Evolutionary conservation across 2,113 vertebrate species (phyloP).

Genomic region (Semicossyphus pulcher): DNA sequence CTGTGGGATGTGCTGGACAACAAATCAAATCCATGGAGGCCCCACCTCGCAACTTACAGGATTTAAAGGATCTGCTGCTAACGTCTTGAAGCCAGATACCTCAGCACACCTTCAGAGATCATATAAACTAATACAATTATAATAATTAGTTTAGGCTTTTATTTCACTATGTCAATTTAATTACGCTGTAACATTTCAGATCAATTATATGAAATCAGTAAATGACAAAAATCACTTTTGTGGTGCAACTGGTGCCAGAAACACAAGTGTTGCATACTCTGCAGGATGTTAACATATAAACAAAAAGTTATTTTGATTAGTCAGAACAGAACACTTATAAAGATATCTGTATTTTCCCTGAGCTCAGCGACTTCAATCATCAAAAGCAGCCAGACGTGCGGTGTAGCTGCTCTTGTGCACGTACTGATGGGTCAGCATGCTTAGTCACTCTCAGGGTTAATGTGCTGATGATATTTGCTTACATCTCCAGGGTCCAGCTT

Average conservation of each 20-base stretch:
- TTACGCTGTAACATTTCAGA: no score
- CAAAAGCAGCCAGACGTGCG: background rate
- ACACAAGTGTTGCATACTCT: background rate
- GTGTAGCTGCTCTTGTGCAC: background rate
- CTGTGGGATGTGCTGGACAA: no score
- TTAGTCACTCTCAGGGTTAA: constrained; percentile 43
- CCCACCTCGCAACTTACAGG: no score
- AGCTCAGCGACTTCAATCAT: background rate
- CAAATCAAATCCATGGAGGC: no score
- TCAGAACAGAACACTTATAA: background rate
- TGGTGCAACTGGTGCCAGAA: background rate
- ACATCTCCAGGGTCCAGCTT: constrained; percentile 63
- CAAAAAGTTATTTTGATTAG: no score
- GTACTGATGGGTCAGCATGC: background rate
- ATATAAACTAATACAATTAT: no score
- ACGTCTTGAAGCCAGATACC: no score
- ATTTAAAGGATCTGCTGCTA: no score
- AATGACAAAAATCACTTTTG: background rate
- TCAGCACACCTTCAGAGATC: no score
- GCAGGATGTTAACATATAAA: background rate
- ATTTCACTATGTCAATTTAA: no score
- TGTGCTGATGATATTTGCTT: constrained; percentile 54
- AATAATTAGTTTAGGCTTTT: no score
- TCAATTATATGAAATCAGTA: background rate
- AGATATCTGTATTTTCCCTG: background rate